Evolutionary conservation across 2,113 vertebrate genomes (phyloP), one percentile per base, ranked within the genome.

Genomic region (Apteryx owenii): DNA sequence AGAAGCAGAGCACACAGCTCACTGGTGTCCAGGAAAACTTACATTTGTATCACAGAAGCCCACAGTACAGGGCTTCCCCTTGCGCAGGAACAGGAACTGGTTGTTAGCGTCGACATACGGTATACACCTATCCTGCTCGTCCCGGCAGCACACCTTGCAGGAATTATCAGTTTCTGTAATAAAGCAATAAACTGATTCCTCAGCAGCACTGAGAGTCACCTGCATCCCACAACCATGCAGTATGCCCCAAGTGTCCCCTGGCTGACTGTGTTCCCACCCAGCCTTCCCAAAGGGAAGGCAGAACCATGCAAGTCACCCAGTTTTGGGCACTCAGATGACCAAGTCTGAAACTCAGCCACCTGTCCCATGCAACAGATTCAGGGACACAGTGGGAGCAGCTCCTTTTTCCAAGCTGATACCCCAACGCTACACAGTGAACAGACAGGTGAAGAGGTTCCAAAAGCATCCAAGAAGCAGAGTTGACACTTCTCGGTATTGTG

Each of bases 51-150:
- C 99, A 28, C 99, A 99, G 96, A 99, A 99, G n/a, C 99, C 99
- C 73, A 99, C 99, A 0, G 99, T 99, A 91, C 99, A 99, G 10
- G 99, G 99, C 94, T 99, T 99, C 19, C 99, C 99, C 96, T 99
- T 99, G 88, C 99, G 98, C 85, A 99, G 97, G 90, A 98, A 99
- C 36, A 99, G 95, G 94, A 98, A 98, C 31, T 96, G 98, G 7
- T 98, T 92, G 0, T 97, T 95, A 0, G 60, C 21, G 10, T 98
- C 96, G 0, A 97, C 46, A 3, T 98, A 99, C 0, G 99, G 99
- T 1, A 93, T 46, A 38, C 99, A 99, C 7, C 96, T 85, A 75
- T 99, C 99, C 36, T 96, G 82, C 46, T 78, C 51, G 7, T 98
- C 96, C 91, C 98, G 97, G 96, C 99, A 99, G 98, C 99, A 99